Evolutionary conservation across 1,140 invertebrate species (phyloP).

Genomic region (Eriocheir sinensis): DNA sequence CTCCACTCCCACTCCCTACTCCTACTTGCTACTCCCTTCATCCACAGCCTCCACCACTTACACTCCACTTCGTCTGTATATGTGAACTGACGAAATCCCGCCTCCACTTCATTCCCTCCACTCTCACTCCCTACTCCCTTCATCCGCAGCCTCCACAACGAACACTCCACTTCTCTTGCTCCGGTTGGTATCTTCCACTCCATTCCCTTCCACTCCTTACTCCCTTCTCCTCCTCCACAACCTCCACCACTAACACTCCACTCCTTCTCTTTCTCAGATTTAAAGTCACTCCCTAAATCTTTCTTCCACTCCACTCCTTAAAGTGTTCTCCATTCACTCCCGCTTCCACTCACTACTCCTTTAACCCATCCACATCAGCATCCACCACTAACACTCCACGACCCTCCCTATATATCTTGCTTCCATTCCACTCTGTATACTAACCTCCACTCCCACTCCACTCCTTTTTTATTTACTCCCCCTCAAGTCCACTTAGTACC

Average conservation of each 20-base stretch:
- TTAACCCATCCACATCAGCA: not conserved
- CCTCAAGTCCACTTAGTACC: too few species aligned
- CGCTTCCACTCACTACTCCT: not conserved
- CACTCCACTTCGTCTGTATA: too few species aligned
- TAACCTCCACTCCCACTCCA: too few species aligned
- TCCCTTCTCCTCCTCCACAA: not conserved
- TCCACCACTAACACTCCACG: not conserved
- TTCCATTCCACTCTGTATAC: too few species aligned
- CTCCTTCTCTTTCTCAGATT: slow-evolving; percentile 1
- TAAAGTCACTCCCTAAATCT: not conserved
- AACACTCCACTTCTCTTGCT: not conserved
- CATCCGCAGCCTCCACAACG: too few species aligned
- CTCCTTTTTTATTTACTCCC: too few species aligned
- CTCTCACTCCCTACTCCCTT: not conserved
- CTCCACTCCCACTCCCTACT: not conserved
- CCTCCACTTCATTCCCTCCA: not conserved
- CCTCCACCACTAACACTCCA: too few species aligned
- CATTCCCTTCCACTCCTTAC: too few species aligned
- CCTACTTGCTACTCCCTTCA: not conserved
- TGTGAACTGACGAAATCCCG: too few species aligned
- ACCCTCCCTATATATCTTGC: not conserved
- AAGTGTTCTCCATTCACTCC: not conserved
- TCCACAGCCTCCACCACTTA: not conserved
- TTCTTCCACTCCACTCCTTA: not conserved
- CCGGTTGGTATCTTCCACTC: not conserved